Evolutionary conservation across 2,113 vertebrate species (phyloP), one percentile per base, ranked within the genome.

Genomic region (Motacilla alba): DNA sequence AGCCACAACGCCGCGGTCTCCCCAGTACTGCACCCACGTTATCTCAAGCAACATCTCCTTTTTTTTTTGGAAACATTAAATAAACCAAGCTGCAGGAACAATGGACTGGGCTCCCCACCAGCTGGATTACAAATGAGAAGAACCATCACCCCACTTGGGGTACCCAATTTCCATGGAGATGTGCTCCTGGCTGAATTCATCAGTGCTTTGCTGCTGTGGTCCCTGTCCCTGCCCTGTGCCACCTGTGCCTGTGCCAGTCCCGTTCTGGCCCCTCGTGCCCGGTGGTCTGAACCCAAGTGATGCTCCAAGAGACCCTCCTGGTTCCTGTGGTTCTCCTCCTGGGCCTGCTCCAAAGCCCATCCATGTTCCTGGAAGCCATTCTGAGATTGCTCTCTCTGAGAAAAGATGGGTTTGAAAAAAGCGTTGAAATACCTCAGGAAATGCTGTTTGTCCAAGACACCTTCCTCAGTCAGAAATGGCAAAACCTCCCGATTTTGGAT

Each of bases 101-200:
- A 23, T 8, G 46, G 50, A 7, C 41, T 24, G 47, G 60, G 11
- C 77, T 86, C 22, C 21, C 44, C 60, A 8, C 27, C 81, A 10
- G 7, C 44, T 85, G 93, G 87, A 95, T 95, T 97, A 94, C 87
- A 95, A 91, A 84, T 11, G 35, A 75, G 31, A 73, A 35, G 28
- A 52, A 6, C 56, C 17, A 2, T 52, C 52, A 62, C 15, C 43
- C 16, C 2, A 0, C 8, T 7, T 26, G 52, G 68, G 59, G 7
- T 30, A 11, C 39, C 23, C 35, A 13, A 0, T 55, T 59, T 58
- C 91, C 43, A 9, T 1, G 37, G 60, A 70, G 56, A 4, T 1
- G 41, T 77, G 41, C 19, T 84, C 59, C 31, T 10, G 28, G 22
- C 0, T 81, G 68, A 59, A 58, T 11, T 67, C 35, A 4, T 35